Evolutionary conservation across 2,113 vertebrate genomes (phyloP), one percentile per base, ranked within the genome.

Genomic region (Pomatorhinus ruficollis): DNA sequence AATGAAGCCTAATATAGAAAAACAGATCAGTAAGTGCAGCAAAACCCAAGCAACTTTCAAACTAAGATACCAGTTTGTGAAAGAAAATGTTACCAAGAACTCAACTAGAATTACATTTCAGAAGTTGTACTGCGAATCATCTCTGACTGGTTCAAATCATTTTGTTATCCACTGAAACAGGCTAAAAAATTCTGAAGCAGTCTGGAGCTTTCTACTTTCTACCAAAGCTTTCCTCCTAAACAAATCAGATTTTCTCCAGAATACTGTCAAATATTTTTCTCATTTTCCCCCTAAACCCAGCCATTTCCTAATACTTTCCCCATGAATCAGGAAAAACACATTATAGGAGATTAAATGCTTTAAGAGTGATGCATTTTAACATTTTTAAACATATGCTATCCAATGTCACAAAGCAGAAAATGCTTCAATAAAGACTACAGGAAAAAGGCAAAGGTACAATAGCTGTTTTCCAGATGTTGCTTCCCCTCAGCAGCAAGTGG

Each of bases 401-500:
- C 44, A 52, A 24, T 21, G 15, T 87, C 69, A 75, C 56, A 89
- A 81, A 81, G 77, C 33, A 89, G 23, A 81, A 21, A 84, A 84
- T 15, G 37, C 66, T 72, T 90, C 3, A 5, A 37, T 75, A 71
- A 79, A 33, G 11, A 49, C 49, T 16, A 56, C 2, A 75, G 49
- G 52, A 72, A 87, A 90, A 78, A 90, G n/a, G 70, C 70, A 92
- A 94, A 93, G 69, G 66, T 91, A 93, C 53, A 85, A 45, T 72
- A 93, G 66, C 44, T 88, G 45, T 77, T 88, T 94, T 88, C 92
- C 92, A 95, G 90, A 94, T 83, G 83, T 49, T 93, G 88, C 57
- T 92, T 96, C 95, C 95, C 72, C 54, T 83, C 57, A 80, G 85
- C 78, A 85, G 70, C 39, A 56, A 79, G 70, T 53, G 44, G 87